These are phyloP conservation scores for Thera obeliscata DNA, from an alignment of 2,888 invertebrate species.

Conservation along the genomic window DNA sequence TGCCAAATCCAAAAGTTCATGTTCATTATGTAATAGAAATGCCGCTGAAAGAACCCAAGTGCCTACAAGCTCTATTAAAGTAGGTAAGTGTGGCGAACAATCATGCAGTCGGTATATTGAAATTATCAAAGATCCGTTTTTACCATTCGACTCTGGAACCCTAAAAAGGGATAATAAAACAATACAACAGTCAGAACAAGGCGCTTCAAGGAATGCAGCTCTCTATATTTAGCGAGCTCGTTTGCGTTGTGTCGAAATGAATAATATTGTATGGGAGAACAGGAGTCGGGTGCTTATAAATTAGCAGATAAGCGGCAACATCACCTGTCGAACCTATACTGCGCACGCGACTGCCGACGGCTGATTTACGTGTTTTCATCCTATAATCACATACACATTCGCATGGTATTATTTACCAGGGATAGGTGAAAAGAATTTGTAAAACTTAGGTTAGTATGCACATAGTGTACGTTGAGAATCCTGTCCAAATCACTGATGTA, in stretches of 20 bases:
- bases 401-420: no score
- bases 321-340: conserved; percentile 70
- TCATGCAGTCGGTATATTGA: neutral
- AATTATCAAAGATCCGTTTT: conserved; percentile 1
- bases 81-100: neutral
- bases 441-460: no score
- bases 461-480: no score
- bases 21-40: neutral
- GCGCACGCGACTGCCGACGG: conserved; percentile 58
- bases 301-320: conserved; percentile 76
- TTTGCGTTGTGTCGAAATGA: conserved; percentile 73
- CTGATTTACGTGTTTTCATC: conserved; percentile 52
- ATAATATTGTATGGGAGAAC: conserved; percentile 76
- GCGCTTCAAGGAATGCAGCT: conserved; percentile 70
- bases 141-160: conserved; percentile 6
- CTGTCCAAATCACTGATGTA: no score
- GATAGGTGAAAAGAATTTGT: no score
- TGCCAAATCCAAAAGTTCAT: no score
- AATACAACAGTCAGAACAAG: conserved; percentile 69
- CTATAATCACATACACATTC: neutral
- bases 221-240: conserved; percentile 78
- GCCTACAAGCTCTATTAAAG: neutral
- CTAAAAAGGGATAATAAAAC: conserved; percentile 64
- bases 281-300: conserved; percentile 77
- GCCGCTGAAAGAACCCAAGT: neutral